Conservation (phyloP, 1,140 invertebrate species). For the Drosophila kepulauana region DNA sequence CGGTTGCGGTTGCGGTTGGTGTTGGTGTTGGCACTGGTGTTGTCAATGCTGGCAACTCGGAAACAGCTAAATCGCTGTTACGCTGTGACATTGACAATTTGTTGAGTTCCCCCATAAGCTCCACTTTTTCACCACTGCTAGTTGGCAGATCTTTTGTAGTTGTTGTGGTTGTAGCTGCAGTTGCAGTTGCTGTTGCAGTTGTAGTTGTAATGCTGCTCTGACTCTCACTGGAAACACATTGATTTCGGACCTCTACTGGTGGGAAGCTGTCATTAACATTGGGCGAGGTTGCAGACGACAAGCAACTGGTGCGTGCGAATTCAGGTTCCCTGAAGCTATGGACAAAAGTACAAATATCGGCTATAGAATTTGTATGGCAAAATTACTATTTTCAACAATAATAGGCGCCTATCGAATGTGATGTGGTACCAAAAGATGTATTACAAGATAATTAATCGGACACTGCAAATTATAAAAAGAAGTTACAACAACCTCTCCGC, state of each 20-base stretch:
- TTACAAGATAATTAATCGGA: too few species aligned
- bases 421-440: too few species aligned
- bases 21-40: slow-evolving; percentile 47
- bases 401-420: too few species aligned
- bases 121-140: slow-evolving; percentile 40
- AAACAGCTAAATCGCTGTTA: too few species aligned
- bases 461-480: too few species aligned
- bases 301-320: slow-evolving; percentile 21
- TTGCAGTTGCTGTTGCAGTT: too few species aligned
- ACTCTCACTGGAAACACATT: slow-evolving; percentile 9
- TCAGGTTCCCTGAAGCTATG: slow-evolving; percentile 41
- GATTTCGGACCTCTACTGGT: slow-evolving; percentile 7
- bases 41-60: slow-evolving; percentile 44
- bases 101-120: slow-evolving; percentile 60
- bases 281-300: slow-evolving; percentile 41
- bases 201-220: slow-evolving; percentile 26
- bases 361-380: too few species aligned
- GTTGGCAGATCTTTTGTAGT: slow-evolving; percentile 57
- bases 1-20: slow-evolving; percentile 12
- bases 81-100: too few species aligned
- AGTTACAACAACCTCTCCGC: too few species aligned
- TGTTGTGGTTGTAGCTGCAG: too few species aligned
- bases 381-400: too few species aligned
- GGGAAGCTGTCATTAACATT: background rate
- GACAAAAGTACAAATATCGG: background rate